Percentiles rank a stretch among this genome's conserved stretches.
Conservation (phyloP, 2,888 invertebrate species). For the Caenorhabditis virilis region DNA sequence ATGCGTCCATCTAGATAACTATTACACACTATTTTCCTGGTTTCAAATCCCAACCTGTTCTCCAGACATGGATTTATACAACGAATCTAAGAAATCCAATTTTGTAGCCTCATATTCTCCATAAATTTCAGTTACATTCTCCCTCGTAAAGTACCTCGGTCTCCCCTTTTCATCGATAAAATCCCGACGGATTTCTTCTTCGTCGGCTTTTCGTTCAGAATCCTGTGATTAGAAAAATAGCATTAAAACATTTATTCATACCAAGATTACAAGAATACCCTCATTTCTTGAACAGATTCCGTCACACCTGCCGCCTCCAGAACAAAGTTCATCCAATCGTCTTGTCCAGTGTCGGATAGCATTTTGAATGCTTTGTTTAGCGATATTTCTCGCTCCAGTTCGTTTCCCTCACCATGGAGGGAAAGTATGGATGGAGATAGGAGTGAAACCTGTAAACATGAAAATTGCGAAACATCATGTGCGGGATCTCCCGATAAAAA, state of each 20-base stretch:
- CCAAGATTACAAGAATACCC: no score
- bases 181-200: constrained; percentile 30
- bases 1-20: constrained; percentile 38
- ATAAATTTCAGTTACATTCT: constrained; percentile 37
- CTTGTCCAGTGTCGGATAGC: constrained; percentile 33
- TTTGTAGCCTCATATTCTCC: constrained; percentile 38
- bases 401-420: constrained; percentile 53
- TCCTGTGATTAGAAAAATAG: no score
- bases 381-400: constrained; percentile 22
- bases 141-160: constrained; percentile 35
- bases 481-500: no score
- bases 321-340: constrained; percentile 65
- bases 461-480: no score
- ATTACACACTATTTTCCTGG: no score
- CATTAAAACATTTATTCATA: no score
- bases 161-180: constrained; percentile 32
- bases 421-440: constrained; percentile 62
- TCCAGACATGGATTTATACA: constrained; percentile 34
- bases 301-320: constrained; percentile 63
- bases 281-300: constrained; percentile 42
- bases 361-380: constrained; percentile 29
- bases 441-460: constrained; percentile 54
- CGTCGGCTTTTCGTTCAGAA: constrained; percentile 32
- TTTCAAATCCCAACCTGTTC: constrained; percentile 18
- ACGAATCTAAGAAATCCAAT: constrained; percentile 36